phyloP scores from a whole-genome alignment of 1,140 invertebrate species.

The Sogatella furcifera region DNA sequence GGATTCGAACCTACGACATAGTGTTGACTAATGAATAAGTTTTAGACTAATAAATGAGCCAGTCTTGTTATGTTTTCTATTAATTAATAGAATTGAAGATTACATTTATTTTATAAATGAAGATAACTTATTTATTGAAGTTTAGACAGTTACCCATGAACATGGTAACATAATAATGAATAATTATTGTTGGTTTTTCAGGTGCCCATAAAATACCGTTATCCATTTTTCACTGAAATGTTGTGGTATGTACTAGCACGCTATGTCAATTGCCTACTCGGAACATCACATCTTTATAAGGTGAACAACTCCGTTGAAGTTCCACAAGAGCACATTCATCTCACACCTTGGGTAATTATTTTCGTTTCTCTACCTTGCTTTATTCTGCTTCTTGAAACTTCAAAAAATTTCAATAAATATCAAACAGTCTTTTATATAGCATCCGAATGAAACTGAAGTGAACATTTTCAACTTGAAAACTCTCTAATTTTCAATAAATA shows the following conservation, averaged over 20 bases:
- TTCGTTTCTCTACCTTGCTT: neutral
- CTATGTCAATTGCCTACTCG: slow-evolving; percentile 81
- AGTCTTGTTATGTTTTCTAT: too few relatives aligned
- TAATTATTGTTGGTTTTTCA: slow-evolving; percentile 29
- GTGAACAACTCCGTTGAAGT: slow-evolving; percentile 31
- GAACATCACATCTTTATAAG: slow-evolving; percentile 64
- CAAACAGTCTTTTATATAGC: neutral
- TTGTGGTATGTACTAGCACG: slow-evolving; percentile 93
- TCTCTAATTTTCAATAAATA: too few relatives aligned
- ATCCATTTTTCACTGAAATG: slow-evolving; percentile 97
- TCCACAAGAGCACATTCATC: slow-evolving; percentile 51
- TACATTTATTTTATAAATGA: too few relatives aligned
- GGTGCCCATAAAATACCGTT: slow-evolving; percentile 93
- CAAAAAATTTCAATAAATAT: neutral
- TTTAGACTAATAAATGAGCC: too few relatives aligned
- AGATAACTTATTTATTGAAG: too few relatives aligned
- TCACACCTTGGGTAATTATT: slow-evolving; percentile 43
- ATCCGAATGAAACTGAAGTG: too few relatives aligned
- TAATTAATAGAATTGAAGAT: too few relatives aligned
- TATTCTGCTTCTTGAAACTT: neutral
- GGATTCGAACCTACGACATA: too few relatives aligned
- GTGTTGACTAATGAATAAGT: too few relatives aligned
- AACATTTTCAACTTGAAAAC: too few relatives aligned
- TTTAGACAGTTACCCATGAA: too few relatives aligned
- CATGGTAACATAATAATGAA: too few relatives aligned